Evolutionary conservation across 2,797 vertebrate genomes (phyloP).

Genomic region (Acanthis flammea): DNA sequence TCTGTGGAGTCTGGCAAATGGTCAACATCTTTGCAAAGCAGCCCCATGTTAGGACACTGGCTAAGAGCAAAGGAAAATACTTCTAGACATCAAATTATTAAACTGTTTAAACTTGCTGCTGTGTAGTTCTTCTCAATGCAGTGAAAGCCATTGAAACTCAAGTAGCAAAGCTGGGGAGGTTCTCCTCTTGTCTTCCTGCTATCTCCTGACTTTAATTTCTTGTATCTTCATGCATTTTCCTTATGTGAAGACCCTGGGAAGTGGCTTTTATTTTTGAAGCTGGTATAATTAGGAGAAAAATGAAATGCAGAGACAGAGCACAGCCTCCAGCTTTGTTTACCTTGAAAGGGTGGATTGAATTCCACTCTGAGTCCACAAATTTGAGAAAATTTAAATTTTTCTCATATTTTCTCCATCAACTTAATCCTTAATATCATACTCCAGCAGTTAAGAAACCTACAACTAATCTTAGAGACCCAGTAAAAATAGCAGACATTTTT

Average conservation of each 20-base stretch:
- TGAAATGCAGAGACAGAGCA: background rate
- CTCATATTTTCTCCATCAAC: background rate
- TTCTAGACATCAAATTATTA: background rate
- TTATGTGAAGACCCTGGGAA: background rate
- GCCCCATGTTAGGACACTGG: background rate
- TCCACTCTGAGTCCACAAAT: background rate
- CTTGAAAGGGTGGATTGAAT: background rate
- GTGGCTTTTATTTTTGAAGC: background rate
- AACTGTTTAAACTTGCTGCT: background rate
- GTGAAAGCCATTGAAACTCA: background rate
- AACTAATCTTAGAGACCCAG: background rate
- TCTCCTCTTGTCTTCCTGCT: background rate
- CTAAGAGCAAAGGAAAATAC: background rate
- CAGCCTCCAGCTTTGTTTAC: background rate
- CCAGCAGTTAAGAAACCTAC: background rate
- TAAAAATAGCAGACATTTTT: background rate
- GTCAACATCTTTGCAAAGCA: background rate
- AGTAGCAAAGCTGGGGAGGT: background rate
- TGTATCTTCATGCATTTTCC: background rate
- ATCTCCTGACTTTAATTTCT: background rate
- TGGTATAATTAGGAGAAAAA: background rate
- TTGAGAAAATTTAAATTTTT: background rate
- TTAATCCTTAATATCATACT: background rate
- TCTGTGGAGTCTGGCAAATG: background rate
- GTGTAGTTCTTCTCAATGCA: background rate